A percentile compares a stretch with the other conserved stretches of the same genome.
These are phyloP conservation scores for Leptinotarsa texana DNA, from an alignment of 1,140 invertebrate species.

Conservation along the genomic window DNA sequence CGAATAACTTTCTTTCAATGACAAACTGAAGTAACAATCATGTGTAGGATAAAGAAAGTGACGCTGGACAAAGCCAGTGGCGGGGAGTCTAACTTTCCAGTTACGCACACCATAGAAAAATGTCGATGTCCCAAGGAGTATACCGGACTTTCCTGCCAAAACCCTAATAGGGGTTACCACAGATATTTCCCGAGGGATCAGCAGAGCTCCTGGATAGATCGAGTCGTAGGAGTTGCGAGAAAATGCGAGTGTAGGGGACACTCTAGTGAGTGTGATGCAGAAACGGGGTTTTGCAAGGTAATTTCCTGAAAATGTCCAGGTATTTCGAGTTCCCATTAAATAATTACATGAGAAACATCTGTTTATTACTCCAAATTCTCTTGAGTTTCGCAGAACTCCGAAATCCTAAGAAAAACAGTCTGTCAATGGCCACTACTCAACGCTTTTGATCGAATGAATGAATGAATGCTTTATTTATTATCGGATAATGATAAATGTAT, in stretches of 20 bases:
- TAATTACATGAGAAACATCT: too few relatives aligned
- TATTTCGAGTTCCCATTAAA: too few relatives aligned
- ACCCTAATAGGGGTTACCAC: constrained; percentile 85
- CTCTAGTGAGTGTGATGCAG: constrained; percentile 77
- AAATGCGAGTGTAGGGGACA: constrained; percentile 84
- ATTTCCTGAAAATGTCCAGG: constrained; percentile 2
- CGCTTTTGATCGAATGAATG: too few relatives aligned
- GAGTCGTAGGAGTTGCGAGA: constrained; percentile 78
- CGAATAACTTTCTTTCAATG: too few relatives aligned
- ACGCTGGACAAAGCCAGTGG: constrained; percentile 64
- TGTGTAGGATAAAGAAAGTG: constrained; percentile 39
- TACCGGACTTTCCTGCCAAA: constrained; percentile 81
- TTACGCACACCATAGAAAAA: constrained; percentile 82
- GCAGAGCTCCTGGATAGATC: constrained; percentile 59
- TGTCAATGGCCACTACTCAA: too few relatives aligned
- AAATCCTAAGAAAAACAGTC: too few relatives aligned
- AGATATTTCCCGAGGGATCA: constrained; percentile 55
- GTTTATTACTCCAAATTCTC: too few relatives aligned
- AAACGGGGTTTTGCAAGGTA: constrained; percentile 86
- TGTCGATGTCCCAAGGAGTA: constrained; percentile 83
- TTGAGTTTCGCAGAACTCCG: too few relatives aligned
- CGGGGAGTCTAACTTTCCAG: constrained; percentile 59
- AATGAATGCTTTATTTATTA: too few relatives aligned
- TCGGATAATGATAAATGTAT: too few relatives aligned
- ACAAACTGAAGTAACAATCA: too few relatives aligned